A percentile compares a stretch with the other conserved stretches of the same genome.
Evolutionary conservation across 2,113 vertebrate genomes (phyloP).

Genomic region (Haplochromis burtoni): DNA sequence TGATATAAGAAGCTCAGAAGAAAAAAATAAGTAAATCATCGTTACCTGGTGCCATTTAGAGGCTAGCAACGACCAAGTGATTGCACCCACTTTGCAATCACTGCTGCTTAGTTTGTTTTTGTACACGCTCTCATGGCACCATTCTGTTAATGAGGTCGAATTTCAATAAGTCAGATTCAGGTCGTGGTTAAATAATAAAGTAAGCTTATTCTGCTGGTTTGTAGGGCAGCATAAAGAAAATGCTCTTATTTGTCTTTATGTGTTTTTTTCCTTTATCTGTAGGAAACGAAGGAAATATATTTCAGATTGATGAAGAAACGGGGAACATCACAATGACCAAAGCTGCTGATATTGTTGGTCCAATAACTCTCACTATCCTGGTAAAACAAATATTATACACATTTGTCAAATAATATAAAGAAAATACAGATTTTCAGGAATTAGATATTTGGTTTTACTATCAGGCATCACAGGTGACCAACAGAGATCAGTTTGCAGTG

Average conservation of each 20-base stretch:
- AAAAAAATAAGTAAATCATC: neutral
- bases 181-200: neutral
- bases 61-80: neutral
- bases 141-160: neutral
- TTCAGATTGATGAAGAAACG: constrained; percentile 69
- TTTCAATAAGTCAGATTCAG: neutral
- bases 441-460: neutral
- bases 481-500: constrained; percentile 73
- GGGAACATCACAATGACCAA: constrained; percentile 83
- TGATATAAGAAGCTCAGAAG: neutral
- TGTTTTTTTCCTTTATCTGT: neutral
- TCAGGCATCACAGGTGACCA: constrained; percentile 78
- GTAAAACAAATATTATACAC: constrained; percentile 47
- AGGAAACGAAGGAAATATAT: constrained; percentile 75
- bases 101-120: neutral
- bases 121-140: neutral
- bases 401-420: neutral
- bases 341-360: constrained; percentile 60
- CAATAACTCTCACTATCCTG: constrained; percentile 74
- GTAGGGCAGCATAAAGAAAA: neutral
- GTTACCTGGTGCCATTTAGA: neutral
- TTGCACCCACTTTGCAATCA: neutral
- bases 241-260: neutral
- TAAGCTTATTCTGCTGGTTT: neutral
- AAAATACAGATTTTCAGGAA: neutral